Evolutionary conservation across 2,797 vertebrate species (phyloP), one percentile per base, ranked within the genome.

Genomic region (Propithecus deckenii): DNA sequence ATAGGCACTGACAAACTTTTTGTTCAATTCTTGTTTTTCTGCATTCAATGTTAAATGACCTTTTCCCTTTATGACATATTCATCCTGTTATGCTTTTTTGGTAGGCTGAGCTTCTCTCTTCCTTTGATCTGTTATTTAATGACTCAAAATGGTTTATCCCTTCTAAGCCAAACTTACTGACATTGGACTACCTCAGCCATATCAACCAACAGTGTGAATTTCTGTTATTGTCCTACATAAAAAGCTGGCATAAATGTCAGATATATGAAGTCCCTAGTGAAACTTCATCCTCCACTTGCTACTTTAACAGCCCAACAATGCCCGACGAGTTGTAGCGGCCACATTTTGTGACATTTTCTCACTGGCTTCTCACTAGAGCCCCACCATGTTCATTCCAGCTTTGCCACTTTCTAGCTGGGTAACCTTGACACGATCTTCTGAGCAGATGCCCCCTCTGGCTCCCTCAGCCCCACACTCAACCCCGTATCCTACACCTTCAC

Each of bases 121-220:
- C 43, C 43, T 92, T 59, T 71, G 63, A 91, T 17, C 75, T 48
- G 59, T 50, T 57, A 55, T 13, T 76, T 17, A 72, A 3, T 71
- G n/a, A 91, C 32, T 89, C 80, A 83, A 83, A 81, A 80, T 4
- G 43, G 43, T 59, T 61, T 48, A 74, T 5, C 17, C 20, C 13
- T 78, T 20, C 55, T 74, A 94, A 92, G 52, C n/a, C 55, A 89
- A 87, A 81, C 30, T 87, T 30, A 11, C 32, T 86, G n/a, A 25
- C 38, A 80, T 0, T 52, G 52, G 35, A n/a, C 30, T 10, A 30
- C 11, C 10, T 59, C 30, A 41, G 25, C 38, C 48, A 55, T 1
- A 59, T 35, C 38, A 55, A 55, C 28, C 23, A 22, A 25, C 15
- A 72, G 7, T 52, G 50, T 14, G 14, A 59, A 48, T 25, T 81